phyloP scores from a whole-genome alignment of 2,113 vertebrate species.

The Chaetura pelagica region DNA sequence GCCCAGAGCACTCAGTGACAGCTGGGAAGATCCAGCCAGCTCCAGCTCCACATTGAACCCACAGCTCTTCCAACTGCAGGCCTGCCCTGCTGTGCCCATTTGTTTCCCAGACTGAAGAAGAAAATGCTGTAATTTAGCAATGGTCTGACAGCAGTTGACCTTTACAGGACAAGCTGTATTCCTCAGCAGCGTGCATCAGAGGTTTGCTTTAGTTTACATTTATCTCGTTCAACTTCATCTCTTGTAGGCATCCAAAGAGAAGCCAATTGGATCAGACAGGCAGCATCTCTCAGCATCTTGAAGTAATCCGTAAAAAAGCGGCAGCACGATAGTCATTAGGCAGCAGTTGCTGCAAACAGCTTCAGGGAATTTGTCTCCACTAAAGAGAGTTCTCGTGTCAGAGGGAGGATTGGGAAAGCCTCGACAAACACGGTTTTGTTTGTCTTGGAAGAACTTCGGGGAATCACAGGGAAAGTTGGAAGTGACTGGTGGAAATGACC shows the following conservation, averaged over 20 bases:
- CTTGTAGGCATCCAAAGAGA: not conserved
- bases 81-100: not conserved
- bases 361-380: not conserved
- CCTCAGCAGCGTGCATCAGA: not conserved
- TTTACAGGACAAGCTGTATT: not conserved
- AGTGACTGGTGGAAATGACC: not conserved
- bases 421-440: not conserved
- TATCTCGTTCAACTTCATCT: not conserved
- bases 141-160: not conserved
- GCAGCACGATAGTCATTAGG: not conserved
- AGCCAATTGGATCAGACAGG: not conserved
- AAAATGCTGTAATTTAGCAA: not conserved
- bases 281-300: not conserved
- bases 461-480: not conserved
- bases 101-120: not conserved
- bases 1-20: not conserved
- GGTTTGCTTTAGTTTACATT: not conserved
- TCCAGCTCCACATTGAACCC: rapidly evolving
- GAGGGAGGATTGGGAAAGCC: slow-evolving; percentile 14
- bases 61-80: not conserved
- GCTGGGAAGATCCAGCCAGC: not conserved
- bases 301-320: not conserved
- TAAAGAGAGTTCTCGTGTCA: slow-evolving; percentile 1
- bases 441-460: not conserved
- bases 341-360: not conserved